Base-by-base conservation (phyloP, 2,888 invertebrate genomes). In the Glaucopsyche alexis region DNA sequence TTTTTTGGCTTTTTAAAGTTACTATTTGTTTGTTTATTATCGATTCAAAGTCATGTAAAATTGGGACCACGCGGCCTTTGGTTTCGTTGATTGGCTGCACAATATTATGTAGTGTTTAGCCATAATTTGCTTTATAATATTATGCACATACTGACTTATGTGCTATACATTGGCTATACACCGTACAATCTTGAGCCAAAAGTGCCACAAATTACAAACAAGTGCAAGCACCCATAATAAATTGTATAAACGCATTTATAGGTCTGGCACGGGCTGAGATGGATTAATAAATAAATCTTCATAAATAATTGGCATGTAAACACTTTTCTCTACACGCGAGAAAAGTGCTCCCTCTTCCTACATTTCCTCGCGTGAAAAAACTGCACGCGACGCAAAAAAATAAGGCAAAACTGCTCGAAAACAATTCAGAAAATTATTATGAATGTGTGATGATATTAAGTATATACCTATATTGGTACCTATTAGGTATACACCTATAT, bases 251-350 rank as follows among this genome's bases (percentile, higher is more conserved):
- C 76, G 74, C 77, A 79, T 80, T 80, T 78, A 80, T 80, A 79
- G 75, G 76, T 81, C 79, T 86, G 83, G 83, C 86, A 85, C 80
- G 75, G 77, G 76, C 75, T 72, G 77, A 78, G 72, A 77, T 71
- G 76, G 79, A 77, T 76, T 77, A 76, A 81, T 85, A 83, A 84
- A 85, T 86, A 83, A 85, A 66, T 66, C 79, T 76, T 74, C 81
- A 79, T 81, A 83, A 84, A 85, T 85, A 82, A 84, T 82, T 81
- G 78, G 77, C 82, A 80, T 81, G 82, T 85, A 87, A 85, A 87
- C 83, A 86, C 72, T 14, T 29, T 29, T n/a, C 38, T 42, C 19
- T 14, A 7, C 13, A 6, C 42, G n/a, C 42, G 14, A n/a, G 1
- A 1, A 1, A 4, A n/a, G 0, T 8, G 40, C 40, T n/a, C 66